Base-by-base conservation (phyloP, 2,888 invertebrate species). In the Megamerina dolium region DNA sequence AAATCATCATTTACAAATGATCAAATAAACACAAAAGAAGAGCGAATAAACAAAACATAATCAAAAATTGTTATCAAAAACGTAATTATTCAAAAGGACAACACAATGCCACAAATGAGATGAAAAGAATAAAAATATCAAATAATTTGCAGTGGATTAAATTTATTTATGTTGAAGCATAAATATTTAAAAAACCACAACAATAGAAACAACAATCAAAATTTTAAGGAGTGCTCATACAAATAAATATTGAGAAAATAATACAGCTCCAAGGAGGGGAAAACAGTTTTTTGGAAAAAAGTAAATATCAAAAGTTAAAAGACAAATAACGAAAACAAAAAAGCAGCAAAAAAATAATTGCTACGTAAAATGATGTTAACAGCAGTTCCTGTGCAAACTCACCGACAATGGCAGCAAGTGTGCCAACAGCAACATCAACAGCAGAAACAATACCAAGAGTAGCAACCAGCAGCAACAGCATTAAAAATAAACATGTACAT, bases 311-410 rank as follows among this genome's bases (percentile, higher is more conserved):
- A 46, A 44, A 30, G 4, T 27, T 32, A 39, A 31, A 21, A 12
- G 5, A 14, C 27, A 13, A 31, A 35, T 36, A 14, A 41, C 12
- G 19, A 34, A 40, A 40, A 31, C 44, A 31, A 38, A 41, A 26
- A 34, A 32, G 20, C 44, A 45, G 38, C 33, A 42, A 43, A 12
- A 23, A 16, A 10, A 41, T 17, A 26, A 36, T 36, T 43, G 16
- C 19, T 16, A 43, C 36, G 35, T 38, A 13, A 16, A 31, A 31
- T 14, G 37, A 45, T 43, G 42, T 45, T 42, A 49, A 48, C 46
- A 46, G 37, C 38, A 35, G 40, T 42, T 46, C 20, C 46, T 39
- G 38, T 33, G 43, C 41, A 45, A 49, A 44, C 45, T 46, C 43
- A 50, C 29, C 43, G 20, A 49, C 21, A 38, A 40, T 10, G 27